Evolutionary conservation across 2,888 invertebrate species (phyloP), one percentile per base, ranked within the genome.

Genomic region (Ecliptopera silaceata): DNA sequence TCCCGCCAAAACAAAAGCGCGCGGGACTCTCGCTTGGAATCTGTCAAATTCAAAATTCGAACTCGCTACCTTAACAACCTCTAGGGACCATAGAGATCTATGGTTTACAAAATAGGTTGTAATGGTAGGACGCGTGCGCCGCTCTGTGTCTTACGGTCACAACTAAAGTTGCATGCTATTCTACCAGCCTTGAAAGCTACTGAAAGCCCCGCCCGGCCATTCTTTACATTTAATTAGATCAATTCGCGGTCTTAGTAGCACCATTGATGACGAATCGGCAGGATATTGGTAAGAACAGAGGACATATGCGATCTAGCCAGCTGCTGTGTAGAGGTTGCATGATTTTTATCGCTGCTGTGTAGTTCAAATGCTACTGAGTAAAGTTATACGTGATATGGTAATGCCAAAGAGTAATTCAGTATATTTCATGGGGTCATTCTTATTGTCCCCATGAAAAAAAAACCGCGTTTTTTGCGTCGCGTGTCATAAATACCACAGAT

Each of bases 181-280:
- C 72, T 68, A 66, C 76, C 69, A 83, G 77, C 87, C 88, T 86
- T 84, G 86, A 86, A 87, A 81, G 81, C 84, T 88, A 77, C 82
- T 83, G 84, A 83, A 84, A 84, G 83, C 79, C 76, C 75, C 76
- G 70, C 75, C 79, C 76, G 78, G 76, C 55, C 59, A 61, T 59
- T 59, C 58, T 59, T 63, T 32, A 48, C 55, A 61, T 59, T 59
- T 64, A 69, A 69, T 69, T 65, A 66, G 63, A 67, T 56, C 64
- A 60, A 36, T 50, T 62, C 50, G 44, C 42, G 58, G 55, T 52
- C 52, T 49, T 61, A 59, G 62, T 63, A 55, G 50, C 53, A 59
- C 63, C 61, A 63, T 65, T 59, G 55, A 59, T 58, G 39, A 49
- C 12, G 20, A 32, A 49, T 54, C 38, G 36, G 55, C 53, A 56